These are phyloP conservation scores for Choloepus hoffmanni DNA, from an alignment of 2,113 vertebrate species.

Conservation along the genomic window DNA sequence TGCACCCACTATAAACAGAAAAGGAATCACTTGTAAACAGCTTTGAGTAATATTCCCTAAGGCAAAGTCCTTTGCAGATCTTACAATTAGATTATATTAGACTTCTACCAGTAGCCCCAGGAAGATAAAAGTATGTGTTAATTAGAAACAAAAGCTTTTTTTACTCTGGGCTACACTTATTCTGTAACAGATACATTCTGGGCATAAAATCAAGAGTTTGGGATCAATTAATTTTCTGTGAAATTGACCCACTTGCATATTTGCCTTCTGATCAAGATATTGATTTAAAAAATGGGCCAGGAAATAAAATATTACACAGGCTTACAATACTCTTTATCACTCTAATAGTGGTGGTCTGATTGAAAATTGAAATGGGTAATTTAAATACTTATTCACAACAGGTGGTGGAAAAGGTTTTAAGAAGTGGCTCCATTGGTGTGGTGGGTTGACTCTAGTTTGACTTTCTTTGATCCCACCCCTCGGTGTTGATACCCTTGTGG, in stretches of 20 bases:
- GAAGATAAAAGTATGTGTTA: neutral
- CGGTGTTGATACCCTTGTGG: neutral
- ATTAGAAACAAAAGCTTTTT: neutral
- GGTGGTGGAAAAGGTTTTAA: neutral
- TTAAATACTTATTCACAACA: neutral
- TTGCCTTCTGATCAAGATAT: neutral
- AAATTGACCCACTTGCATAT: neutral
- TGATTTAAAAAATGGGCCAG: neutral
- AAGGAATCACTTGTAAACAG: neutral
- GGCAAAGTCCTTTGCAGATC: neutral
- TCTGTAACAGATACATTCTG: neutral
- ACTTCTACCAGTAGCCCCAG: neutral
- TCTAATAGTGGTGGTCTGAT: neutral
- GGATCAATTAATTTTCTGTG: neutral
- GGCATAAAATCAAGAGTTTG: neutral
- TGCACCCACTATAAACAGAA: neutral
- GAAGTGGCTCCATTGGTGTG: neutral
- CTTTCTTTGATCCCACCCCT: neutral
- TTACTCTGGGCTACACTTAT: neutral
- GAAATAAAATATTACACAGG: neutral
- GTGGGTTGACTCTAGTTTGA: neutral
- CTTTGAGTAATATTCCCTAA: neutral
- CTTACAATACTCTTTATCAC: neutral
- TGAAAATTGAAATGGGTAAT: neutral
- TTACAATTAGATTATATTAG: neutral